These are phyloP conservation scores for Coenonympha glycerion DNA, from an alignment of 2,888 invertebrate genomes.

Conservation along the genomic window DNA sequence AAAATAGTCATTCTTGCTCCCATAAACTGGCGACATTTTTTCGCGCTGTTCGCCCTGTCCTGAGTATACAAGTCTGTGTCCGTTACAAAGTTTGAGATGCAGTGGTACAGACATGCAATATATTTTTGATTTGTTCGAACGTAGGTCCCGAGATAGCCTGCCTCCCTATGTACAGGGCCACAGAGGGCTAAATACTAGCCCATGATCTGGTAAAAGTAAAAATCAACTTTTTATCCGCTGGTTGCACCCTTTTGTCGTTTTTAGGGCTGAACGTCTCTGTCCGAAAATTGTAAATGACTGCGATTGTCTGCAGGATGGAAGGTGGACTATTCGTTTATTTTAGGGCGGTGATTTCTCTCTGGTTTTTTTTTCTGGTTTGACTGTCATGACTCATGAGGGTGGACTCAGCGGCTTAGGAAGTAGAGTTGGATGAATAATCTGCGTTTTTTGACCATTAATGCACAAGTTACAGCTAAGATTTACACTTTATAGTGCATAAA, in stretches of 20 bases:
- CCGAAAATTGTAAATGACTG: constrained; percentile 17
- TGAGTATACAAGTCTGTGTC: too few relatives aligned
- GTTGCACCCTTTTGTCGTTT: constrained; percentile 14
- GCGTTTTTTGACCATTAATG: too few relatives aligned
- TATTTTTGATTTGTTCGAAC: constrained; percentile 34
- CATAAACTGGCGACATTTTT: too few relatives aligned
- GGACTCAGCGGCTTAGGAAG: too few relatives aligned
- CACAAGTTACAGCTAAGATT: too few relatives aligned
- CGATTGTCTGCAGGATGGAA: constrained; percentile 6
- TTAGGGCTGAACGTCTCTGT: constrained; percentile 11
- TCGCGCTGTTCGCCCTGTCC: too few relatives aligned
- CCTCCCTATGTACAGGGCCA: constrained; percentile 22
- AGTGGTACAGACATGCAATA: constrained; percentile 29
- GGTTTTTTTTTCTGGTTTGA: not conserved
- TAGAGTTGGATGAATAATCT: too few relatives aligned
- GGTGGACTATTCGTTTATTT: not conserved
- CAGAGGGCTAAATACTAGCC: constrained; percentile 27
- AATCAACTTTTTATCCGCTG: constrained; percentile 26
- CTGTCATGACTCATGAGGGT: too few relatives aligned
- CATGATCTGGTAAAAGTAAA: constrained; percentile 29
- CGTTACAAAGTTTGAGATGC: constrained; percentile 29
- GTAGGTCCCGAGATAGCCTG: constrained; percentile 27
- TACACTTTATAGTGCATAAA: too few relatives aligned
- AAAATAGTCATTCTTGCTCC: too few relatives aligned
- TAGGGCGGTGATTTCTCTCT: not conserved